These are phyloP conservation scores for Stenotaenia linearis DNA, from an alignment of 2,888 invertebrate genomes.

Conservation along the genomic window DNA sequence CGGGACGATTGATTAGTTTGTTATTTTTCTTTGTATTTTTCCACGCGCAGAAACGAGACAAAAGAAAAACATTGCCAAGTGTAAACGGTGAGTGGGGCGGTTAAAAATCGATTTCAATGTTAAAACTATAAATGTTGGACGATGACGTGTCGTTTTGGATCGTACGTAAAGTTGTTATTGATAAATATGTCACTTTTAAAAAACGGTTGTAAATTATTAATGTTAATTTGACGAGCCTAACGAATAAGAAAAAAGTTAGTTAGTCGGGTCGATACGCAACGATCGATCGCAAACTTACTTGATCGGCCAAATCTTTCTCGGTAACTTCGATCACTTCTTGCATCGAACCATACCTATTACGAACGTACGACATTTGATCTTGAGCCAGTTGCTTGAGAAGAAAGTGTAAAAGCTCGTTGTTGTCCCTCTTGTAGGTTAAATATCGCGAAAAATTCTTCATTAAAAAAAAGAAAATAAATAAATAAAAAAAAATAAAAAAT, in stretches of 20 bases:
- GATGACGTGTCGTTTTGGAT: constrained; percentile 75
- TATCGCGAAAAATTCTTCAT: constrained; percentile 86
- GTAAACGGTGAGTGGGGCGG: neutral
- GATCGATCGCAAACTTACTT: neutral
- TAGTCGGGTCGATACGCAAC: neutral
- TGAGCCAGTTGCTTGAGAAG: constrained; percentile 85
- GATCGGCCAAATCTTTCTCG: constrained; percentile 74
- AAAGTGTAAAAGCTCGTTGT: constrained; percentile 91
- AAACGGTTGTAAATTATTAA: constrained; percentile 80
- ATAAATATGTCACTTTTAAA: constrained; percentile 86
- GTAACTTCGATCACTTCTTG: constrained; percentile 72
- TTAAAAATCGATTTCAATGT: neutral
- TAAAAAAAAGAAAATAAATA: constrained; percentile 32
- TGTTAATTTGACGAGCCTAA: constrained; percentile 85
- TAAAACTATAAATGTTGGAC: constrained; percentile 57
- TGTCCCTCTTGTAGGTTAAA: constrained; percentile 87
- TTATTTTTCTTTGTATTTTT: no score
- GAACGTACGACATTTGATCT: constrained; percentile 75
- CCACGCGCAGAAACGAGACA: neutral
- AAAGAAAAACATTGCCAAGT: neutral
- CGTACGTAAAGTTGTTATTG: constrained; percentile 79
- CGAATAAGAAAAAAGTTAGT: constrained; percentile 39
- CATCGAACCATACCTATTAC: constrained; percentile 49
- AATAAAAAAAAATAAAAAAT: neutral
- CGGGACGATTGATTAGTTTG: no score